A percentile compares a stretch with the other conserved stretches of the same genome.
Conservation (phyloP, 2,113 vertebrate genomes). For the Scalopus aquaticus region DNA sequence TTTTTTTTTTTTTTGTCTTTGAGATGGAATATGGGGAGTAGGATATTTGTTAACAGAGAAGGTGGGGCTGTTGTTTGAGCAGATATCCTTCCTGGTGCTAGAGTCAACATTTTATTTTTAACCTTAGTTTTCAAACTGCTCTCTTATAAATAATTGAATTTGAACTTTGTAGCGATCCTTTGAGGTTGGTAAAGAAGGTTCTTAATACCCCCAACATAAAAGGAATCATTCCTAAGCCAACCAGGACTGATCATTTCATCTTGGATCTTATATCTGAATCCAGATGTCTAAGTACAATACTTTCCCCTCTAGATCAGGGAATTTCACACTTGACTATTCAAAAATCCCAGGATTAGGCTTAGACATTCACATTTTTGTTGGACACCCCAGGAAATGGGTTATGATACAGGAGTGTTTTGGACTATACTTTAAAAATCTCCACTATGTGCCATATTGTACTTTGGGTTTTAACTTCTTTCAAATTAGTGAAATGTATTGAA, state of each 20-base stretch:
- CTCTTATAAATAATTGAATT: not conserved
- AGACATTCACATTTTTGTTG: constrained; percentile 6
- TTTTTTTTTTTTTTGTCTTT: not conserved
- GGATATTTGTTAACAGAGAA: not conserved
- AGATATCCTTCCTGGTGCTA: not conserved
- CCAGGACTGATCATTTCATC: not conserved
- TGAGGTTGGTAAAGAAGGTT: not conserved
- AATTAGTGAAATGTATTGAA: not conserved
- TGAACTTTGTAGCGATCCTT: not conserved
- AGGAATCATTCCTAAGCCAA: not conserved
- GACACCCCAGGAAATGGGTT: not conserved
- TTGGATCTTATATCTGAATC: not conserved
- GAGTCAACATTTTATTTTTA: constrained; percentile 8
- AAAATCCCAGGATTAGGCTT: not conserved
- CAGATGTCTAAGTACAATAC: not conserved
- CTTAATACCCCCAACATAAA: not conserved
- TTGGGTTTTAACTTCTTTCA: constrained; percentile 18
- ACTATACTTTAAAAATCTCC: not conserved
- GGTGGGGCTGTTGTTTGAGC: not conserved
- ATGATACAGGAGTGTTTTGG: not conserved
- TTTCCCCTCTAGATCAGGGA: not conserved
- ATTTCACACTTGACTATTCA: not conserved
- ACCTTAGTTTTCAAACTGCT: not conserved
- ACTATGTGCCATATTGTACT: not conserved
- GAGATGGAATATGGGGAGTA: not conserved